Conservation (phyloP, 1,140 invertebrate genomes). For the Orchestia grillus region DNA sequence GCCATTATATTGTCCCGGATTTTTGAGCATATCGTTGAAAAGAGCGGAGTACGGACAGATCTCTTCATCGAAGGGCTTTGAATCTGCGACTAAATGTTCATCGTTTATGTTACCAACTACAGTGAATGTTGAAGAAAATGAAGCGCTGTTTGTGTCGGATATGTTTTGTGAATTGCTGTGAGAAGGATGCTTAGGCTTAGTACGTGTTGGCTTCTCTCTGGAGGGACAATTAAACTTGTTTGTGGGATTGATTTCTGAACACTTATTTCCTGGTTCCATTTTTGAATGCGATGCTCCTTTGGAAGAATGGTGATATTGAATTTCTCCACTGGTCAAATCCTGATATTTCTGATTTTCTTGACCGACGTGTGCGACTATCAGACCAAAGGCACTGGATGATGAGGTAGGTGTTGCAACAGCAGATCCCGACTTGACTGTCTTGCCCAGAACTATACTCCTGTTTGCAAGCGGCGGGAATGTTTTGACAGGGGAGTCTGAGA, state of each 20-base stretch:
- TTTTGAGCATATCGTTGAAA: background rate
- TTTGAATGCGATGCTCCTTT: background rate
- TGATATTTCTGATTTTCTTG: background rate
- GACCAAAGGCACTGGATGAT: background rate
- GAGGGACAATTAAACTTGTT: background rate
- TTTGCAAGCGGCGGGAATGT: background rate
- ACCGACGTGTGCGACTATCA: background rate
- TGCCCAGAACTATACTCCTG: background rate
- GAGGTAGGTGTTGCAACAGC: background rate
- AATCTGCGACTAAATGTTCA: background rate
- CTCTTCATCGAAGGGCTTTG: background rate
- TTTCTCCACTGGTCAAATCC: background rate
- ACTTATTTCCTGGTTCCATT: background rate
- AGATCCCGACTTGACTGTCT: background rate
- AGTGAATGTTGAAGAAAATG: background rate
- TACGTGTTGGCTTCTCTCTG: background rate
- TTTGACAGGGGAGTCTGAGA: background rate
- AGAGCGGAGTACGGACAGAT: background rate
- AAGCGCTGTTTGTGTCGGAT: background rate
- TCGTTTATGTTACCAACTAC: background rate
- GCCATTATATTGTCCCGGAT: background rate
- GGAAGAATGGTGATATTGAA: background rate
- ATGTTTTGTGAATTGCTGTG: background rate
- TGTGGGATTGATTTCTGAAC: background rate
- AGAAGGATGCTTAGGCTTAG: background rate